Conservation (phyloP, 2,113 vertebrate genomes). For the Melierax canorus region DNA sequence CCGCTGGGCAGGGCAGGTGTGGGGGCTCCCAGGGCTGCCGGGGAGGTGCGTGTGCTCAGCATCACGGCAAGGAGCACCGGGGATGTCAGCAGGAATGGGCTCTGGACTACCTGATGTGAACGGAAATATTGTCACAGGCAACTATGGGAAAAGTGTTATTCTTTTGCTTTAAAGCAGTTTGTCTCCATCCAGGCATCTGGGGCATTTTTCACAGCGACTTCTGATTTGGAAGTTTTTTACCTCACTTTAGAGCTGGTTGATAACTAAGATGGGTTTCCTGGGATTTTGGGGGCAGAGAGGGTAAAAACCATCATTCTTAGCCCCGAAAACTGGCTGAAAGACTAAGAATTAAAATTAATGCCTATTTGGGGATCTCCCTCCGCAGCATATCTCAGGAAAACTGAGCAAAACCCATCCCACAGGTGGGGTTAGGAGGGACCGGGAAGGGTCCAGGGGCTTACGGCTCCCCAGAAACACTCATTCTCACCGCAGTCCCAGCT, state of each 20-base stretch:
- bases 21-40: neutral
- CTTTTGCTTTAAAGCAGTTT: neutral
- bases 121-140: neutral
- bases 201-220: neutral
- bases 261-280: neutral
- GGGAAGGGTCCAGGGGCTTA: neutral
- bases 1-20: accelerated
- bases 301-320: neutral
- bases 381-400: neutral
- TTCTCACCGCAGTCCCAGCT: neutral
- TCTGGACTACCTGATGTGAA: neutral
- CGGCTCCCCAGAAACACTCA: neutral
- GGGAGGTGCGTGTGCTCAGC: neutral
- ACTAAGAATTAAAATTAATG: neutral
- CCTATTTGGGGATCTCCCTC: neutral
- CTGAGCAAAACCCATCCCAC: accelerated
- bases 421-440: neutral
- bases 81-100: neutral
- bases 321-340: neutral
- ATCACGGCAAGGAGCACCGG: accelerated
- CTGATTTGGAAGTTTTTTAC: neutral
- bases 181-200: neutral
- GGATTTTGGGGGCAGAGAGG: neutral
- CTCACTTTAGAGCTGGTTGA: neutral
- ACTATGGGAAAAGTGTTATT: neutral